Evolutionary conservation across 2,797 vertebrate genomes (phyloP).

Genomic region (Platalea minor): DNA sequence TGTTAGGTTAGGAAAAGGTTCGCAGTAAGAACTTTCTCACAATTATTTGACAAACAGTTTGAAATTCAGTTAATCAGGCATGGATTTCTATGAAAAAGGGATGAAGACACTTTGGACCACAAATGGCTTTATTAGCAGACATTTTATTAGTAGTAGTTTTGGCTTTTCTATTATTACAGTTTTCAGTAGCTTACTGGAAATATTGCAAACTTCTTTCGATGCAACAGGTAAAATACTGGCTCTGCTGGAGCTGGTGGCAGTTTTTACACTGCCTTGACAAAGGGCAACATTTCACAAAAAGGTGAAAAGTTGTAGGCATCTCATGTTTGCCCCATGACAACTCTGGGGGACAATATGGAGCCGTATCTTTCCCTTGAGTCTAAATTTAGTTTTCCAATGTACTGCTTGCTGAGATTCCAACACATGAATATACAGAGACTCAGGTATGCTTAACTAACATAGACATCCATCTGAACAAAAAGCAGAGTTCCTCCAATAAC

Average conservation of each 20-base stretch:
- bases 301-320: neutral
- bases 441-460: neutral
- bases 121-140: slow-evolving; percentile 45
- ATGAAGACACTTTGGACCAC: neutral
- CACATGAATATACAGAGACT: neutral
- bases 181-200: slow-evolving; percentile 3
- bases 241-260: neutral
- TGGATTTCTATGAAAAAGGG: neutral
- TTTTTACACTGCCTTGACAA: neutral
- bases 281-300: neutral
- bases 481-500: neutral
- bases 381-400: neutral
- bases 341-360: neutral
- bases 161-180: neutral
- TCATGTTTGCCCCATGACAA: neutral
- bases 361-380: neutral
- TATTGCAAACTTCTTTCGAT: neutral
- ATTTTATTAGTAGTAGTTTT: slow-evolving; percentile 39
- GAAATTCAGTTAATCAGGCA: slow-evolving; percentile 37
- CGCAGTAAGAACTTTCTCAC: neutral
- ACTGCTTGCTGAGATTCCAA: neutral
- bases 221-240: neutral
- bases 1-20: neutral
- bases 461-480: neutral
- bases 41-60: neutral